A percentile compares a stretch with the other conserved stretches of the same genome.
These are phyloP conservation scores for Gnathochromis pfefferi DNA, from an alignment of 2,113 vertebrate species.

Conservation along the genomic window DNA sequence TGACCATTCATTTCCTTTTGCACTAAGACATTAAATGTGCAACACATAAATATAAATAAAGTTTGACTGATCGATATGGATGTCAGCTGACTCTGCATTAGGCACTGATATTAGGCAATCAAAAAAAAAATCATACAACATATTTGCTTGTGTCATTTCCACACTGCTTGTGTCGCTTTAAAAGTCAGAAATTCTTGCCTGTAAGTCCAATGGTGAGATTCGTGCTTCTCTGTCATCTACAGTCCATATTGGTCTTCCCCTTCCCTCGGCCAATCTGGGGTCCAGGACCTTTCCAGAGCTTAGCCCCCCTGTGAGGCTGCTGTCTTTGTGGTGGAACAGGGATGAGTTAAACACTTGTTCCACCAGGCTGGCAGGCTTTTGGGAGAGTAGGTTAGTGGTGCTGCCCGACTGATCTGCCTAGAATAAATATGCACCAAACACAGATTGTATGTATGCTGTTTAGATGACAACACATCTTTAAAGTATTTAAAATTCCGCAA, in stretches of 20 bases:
- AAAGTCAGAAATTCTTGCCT: slow-evolving; percentile 61
- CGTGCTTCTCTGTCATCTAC: slow-evolving; percentile 78
- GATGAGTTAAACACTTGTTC: slow-evolving; percentile 91
- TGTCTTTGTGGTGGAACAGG: slow-evolving; percentile 72
- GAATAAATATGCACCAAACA: slow-evolving; percentile 4
- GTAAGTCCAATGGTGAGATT: slow-evolving; percentile 80
- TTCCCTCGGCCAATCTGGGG: slow-evolving; percentile 75
- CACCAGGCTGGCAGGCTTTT: slow-evolving; percentile 80
- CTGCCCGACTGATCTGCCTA: slow-evolving; percentile 80
- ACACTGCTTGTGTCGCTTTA: not conserved
- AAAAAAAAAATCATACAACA: not conserved
- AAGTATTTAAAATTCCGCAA: not conserved
- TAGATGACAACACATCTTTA: not conserved
- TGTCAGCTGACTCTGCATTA: not conserved
- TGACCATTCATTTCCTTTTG: not conserved
- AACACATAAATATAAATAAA: not conserved
- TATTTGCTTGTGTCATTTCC: not conserved
- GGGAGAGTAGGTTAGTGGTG: slow-evolving; percentile 63
- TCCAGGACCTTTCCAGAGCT: slow-evolving; percentile 66
- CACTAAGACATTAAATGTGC: not conserved
- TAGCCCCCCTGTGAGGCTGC: slow-evolving; percentile 60
- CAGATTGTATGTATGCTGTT: not conserved
- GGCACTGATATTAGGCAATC: not conserved
- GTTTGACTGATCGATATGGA: not conserved
- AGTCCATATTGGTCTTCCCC: slow-evolving; percentile 81